Evolutionary conservation across 2,113 vertebrate genomes (phyloP), one percentile per base, ranked within the genome.

Genomic region (Ranitomeya variabilis): DNA sequence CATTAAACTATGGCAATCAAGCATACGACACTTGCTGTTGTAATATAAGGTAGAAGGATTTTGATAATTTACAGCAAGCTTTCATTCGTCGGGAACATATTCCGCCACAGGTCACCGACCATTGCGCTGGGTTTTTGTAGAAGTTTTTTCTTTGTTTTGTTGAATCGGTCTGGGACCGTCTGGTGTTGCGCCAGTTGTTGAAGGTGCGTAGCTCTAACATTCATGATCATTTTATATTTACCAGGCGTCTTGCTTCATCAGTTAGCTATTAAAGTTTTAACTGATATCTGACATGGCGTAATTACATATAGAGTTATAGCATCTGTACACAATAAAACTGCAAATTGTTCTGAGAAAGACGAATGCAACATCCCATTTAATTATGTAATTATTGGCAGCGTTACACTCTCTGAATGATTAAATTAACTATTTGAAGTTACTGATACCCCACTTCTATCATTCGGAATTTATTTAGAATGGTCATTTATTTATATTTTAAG

Each of bases 271-370:
- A 83, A 81, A 74, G 78, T 64, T 76, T 88, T 76, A 83, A 51
- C 80, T 89, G 67, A 67, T 78, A 83, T 89, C 57, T 78, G 81
- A 89, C 80, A 84, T 51, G 13, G 23, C n/a, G n/a, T 84, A 84
- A 89, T 89, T 83, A 78, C 45, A 69, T 57, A 78, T 84, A 84
- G 87, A 84, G 64, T 77, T 89, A 84, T 79, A 66, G 59, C 57
- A 84, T 89, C 81, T 89, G 71, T 57, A 54, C 86, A 87, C 86
- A 87, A 87, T 80, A 59, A 87, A 71, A 52, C 52, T 74, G 80
- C 66, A 88, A 82, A 88, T 88, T 26, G 80, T 59, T 73, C 66
- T 60, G 64, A 45, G 67, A 82, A 88, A 87, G 81, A 18, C 69
- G 54, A 88, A 71, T 51, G 12, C 67, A 82, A 82, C 86, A 81